Percentiles rank a stretch among this genome's conserved stretches.
Evolutionary conservation across 1,140 invertebrate genomes (phyloP).

Genomic region (Drosophila varians): DNA sequence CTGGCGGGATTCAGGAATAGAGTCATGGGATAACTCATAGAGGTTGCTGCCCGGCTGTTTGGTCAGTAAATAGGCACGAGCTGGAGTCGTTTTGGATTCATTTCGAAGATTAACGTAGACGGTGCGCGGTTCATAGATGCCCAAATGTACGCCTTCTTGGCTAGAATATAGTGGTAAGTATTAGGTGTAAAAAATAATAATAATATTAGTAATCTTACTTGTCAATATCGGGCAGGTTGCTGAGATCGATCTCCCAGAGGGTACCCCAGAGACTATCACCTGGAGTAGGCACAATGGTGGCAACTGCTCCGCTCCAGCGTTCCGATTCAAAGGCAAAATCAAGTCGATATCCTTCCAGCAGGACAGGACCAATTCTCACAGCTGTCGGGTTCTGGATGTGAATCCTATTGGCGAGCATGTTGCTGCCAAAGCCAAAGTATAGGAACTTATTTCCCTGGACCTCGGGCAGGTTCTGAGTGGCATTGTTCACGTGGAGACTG

Average conservation of each 20-base stretch:
- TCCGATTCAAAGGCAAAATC: constrained; percentile 47
- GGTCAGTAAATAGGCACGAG: constrained; percentile 56
- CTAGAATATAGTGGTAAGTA: constrained; percentile 22
- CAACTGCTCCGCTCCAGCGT: constrained; percentile 64
- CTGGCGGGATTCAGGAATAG: constrained; percentile 33
- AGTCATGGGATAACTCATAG: constrained; percentile 27
- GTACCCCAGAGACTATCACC: constrained; percentile 55
- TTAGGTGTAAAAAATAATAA: neutral
- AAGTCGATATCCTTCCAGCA: constrained; percentile 52
- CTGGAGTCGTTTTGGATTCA: constrained; percentile 14
- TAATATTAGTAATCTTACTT: constrained; percentile 50
- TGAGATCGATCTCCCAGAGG: constrained; percentile 68
- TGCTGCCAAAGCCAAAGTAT: constrained; percentile 78
- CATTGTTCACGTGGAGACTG: constrained; percentile 3
- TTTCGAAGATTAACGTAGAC: constrained; percentile 39
- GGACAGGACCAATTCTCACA: constrained; percentile 33
- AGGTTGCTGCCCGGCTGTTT: constrained; percentile 56
- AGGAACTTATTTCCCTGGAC: constrained; percentile 56
- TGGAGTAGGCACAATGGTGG: constrained; percentile 65
- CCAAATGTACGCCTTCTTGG: constrained; percentile 61
- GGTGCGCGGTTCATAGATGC: constrained; percentile 49
- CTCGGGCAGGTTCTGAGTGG: constrained; percentile 41
- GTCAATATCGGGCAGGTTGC: constrained; percentile 63
- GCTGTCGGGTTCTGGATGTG: constrained; percentile 66
- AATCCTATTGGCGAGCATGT: constrained; percentile 67